Percentiles rank a stretch among this genome's conserved stretches.
phyloP scores from a whole-genome alignment of 2,888 invertebrate species.

The Anticlea derivata region DNA sequence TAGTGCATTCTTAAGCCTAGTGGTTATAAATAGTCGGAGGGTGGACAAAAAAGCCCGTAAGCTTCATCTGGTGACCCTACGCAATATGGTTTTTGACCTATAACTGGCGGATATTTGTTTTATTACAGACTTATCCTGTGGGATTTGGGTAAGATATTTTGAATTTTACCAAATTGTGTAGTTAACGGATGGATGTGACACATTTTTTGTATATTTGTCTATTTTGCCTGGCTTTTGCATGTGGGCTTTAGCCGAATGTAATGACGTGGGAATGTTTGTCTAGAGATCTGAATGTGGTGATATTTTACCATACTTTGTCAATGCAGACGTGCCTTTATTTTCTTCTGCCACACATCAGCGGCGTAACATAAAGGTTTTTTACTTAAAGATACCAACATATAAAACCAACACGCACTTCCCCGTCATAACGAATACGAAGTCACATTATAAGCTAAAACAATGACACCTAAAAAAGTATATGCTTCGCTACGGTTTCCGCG shows the following conservation, averaged over 20 bases:
- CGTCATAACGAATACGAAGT: constrained; percentile 7
- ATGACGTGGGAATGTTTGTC: too few species aligned
- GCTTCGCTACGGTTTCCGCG: constrained; percentile 25
- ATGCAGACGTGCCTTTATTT: too few species aligned
- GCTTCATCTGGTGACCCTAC: constrained; percentile 72
- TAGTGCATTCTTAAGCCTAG: constrained; percentile 48
- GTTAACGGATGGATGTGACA: not conserved
- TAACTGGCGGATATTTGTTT: constrained; percentile 79
- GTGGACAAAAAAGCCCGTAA: constrained; percentile 71
- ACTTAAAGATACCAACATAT: not conserved
- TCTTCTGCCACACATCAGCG: not conserved
- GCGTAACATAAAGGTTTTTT: not conserved
- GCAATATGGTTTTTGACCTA: constrained; percentile 82
- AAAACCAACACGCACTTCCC: constrained; percentile 15
- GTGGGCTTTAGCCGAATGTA: too few species aligned
- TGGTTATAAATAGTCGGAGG: constrained; percentile 70
- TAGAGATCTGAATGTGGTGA: too few species aligned
- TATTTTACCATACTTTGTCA: too few species aligned
- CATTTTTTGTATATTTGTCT: not conserved
- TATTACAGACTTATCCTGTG: constrained; percentile 71
- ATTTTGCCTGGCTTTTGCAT: too few species aligned
- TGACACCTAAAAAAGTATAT: constrained; percentile 25
- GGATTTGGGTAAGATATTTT: constrained; percentile 52
- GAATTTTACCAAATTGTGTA: constrained; percentile 5
- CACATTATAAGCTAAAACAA: constrained; percentile 26